Base-by-base conservation (phyloP, 2,888 invertebrate genomes). In the Chloroclystis v-ata region DNA sequence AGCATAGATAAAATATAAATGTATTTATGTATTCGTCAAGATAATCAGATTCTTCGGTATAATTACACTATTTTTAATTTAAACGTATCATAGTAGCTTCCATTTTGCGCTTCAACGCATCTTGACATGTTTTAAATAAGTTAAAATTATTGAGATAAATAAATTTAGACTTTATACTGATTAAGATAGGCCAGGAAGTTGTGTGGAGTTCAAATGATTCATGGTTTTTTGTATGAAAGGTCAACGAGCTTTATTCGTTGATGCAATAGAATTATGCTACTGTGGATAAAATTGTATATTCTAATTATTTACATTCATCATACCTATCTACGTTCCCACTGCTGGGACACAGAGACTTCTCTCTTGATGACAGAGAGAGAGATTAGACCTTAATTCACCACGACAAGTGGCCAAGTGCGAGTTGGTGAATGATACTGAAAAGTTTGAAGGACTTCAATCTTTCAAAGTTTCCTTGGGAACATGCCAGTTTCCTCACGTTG, bases 21-120 rank as follows among this genome's bases (percentile, higher is more conserved):
- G 5, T 20, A 20, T n/a, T n/a, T 16, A 16, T 16, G 16, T 33
- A 33, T n/a, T 33, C 16, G 16, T 35, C 20, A 20, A 11, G 20
- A 20, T 20, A 35, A 35, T 35, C 20, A 20, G 11, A 32, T 39
- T 37, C 33, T 29, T 28, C 43, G 28, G n/a, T 51, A 40, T 43
- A 49, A 47, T 52, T 47, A 43, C 43, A 45, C 32, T 45, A 43
- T 43, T 54, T 55, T 54, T 47, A 45, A 48, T 46, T 44, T 38
- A 32, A 46, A 47, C 74, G 74, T 77, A 78, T 76, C 72, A 46
- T 74, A 68, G 78, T 56, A 78, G 78, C 78, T 60, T 70, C 61
- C 58, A 73, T 74, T 70, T 67, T 58, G 60, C 69, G 74, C 69
- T 57, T 57, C 65, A 68, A 49, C 61, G 75, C 57, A 14, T 65